These are phyloP conservation scores for Platycercus adscitus DNA, from an alignment of 2,113 vertebrate genomes.

Conservation along the genomic window DNA sequence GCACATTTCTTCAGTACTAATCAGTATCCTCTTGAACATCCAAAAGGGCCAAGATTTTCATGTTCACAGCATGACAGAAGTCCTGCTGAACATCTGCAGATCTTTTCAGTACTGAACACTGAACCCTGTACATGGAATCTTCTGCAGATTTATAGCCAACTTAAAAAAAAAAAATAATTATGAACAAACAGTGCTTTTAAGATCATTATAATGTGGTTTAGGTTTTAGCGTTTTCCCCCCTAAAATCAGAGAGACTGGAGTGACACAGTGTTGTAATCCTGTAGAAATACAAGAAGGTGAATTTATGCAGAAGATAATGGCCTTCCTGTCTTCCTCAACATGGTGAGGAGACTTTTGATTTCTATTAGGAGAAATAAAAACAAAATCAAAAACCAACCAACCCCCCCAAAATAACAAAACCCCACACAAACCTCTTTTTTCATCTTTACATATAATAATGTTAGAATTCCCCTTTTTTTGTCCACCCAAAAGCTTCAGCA, in stretches of 20 bases:
- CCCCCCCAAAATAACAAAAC: not conserved
- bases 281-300: not conserved
- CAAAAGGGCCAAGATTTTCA: not conserved
- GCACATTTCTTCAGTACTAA: not conserved
- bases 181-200: not conserved
- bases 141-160: not conserved
- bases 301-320: not conserved
- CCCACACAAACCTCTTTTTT: not conserved
- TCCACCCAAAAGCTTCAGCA: not conserved
- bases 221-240: not conserved
- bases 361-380: not conserved
- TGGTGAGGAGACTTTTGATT: not conserved
- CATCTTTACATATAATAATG: not conserved
- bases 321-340: not conserved
- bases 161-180: not conserved
- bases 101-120: not conserved
- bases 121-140: not conserved
- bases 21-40: not conserved
- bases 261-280: accelerated
- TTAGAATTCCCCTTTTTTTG: accelerated
- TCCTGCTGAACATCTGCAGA: not conserved
- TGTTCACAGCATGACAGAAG: not conserved
- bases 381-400: not conserved
- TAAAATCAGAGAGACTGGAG: not conserved
- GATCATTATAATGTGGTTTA: not conserved